Evolutionary conservation across 2,113 vertebrate species (phyloP).

Genomic region (Fulmarus glacialis): DNA sequence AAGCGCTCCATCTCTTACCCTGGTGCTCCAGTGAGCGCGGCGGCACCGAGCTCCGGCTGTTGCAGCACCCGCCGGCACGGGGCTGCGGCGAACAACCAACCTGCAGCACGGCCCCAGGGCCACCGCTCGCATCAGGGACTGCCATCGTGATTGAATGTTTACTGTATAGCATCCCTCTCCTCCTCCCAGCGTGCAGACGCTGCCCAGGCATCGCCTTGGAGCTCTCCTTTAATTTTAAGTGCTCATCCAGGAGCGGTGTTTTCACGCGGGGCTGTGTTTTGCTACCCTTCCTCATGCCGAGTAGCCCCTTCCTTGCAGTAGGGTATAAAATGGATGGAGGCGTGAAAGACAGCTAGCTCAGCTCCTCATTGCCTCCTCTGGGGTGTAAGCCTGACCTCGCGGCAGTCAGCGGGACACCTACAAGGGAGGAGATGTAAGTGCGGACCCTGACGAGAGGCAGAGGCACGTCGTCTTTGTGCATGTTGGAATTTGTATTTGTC

Average conservation of each 20-base stretch:
- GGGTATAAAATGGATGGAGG: background rate
- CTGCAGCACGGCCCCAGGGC: fast-evolving
- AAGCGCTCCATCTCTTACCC: fast-evolving
- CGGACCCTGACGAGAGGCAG: background rate
- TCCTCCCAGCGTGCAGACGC: fast-evolving
- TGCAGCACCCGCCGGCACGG: fast-evolving
- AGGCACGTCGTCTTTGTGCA: background rate
- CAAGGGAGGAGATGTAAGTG: fast-evolving
- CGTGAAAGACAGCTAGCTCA: background rate
- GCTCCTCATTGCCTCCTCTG: background rate
- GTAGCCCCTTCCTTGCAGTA: background rate
- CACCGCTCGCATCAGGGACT: fast-evolving
- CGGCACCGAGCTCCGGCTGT: fast-evolving
- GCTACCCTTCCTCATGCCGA: background rate
- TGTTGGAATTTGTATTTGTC: background rate
- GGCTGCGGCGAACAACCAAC: background rate
- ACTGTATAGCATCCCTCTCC: background rate
- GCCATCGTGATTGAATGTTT: fast-evolving
- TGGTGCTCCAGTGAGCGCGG: fast-evolving
- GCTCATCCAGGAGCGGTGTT: background rate
- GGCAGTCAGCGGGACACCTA: background rate
- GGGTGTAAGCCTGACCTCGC: background rate
- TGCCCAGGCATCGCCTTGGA: background rate
- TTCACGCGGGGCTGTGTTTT: background rate
- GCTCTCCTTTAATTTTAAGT: background rate